These are phyloP conservation scores for Acipenser transmontanus DNA, from an alignment of 2,797 vertebrate species.

Conservation along the genomic window DNA sequence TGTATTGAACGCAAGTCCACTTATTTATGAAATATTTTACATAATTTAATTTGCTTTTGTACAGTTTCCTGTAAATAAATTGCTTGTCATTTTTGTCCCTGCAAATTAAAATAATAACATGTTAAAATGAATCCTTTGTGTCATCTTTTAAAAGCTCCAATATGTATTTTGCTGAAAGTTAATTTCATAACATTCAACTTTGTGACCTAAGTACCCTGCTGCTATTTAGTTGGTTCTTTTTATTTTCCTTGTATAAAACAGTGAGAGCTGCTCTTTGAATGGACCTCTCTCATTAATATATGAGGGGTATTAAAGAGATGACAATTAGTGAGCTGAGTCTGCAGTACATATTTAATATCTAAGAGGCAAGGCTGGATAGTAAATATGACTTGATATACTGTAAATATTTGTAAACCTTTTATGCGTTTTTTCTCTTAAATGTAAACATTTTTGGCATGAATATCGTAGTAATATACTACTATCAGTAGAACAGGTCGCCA, in stretches of 20 bases:
- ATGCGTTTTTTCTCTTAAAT: too few species aligned
- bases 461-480: too few species aligned
- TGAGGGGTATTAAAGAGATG: constrained; percentile 38
- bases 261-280: constrained; percentile 15
- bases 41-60: constrained; percentile 99
- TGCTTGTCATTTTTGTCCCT: constrained; percentile 99
- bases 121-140: constrained; percentile 58
- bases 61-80: constrained; percentile 99
- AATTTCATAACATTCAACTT: background rate
- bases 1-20: constrained; percentile 98
- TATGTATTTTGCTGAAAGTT: background rate
- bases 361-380: too few species aligned
- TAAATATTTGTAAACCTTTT: too few species aligned
- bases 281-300: constrained; percentile 34
- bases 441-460: too few species aligned
- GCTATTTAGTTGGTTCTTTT: constrained; percentile 1
- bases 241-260: constrained; percentile 5
- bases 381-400: too few species aligned
- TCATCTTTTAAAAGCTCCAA: background rate
- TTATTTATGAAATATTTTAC: constrained; percentile 99
- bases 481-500: too few species aligned
- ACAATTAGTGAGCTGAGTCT: constrained; percentile 35
- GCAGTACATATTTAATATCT: too few species aligned
- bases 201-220: constrained; percentile 2
- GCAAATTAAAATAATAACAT: constrained; percentile 99